Evolutionary conservation across 92 coral and sea anemone genomes (phyloP), one percentile per base, ranked within the genome.

Genomic region (Palythoa caribaeorum): DNA sequence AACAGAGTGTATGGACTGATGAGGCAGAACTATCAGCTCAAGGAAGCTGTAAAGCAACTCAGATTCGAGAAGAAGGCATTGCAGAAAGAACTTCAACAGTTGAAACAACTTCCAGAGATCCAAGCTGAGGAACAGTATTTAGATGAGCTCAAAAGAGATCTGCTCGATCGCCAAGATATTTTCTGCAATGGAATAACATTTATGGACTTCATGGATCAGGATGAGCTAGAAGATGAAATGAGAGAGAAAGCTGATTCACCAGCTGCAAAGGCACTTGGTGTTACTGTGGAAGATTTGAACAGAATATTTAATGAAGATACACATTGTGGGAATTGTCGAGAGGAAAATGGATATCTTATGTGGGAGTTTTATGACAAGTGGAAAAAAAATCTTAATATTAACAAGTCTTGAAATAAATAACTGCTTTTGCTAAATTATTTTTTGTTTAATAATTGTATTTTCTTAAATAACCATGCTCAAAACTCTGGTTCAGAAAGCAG

Each of bases 121-220:
- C 86, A 81, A 81, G 86, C 86, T 19, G 76, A 81, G 35, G 86
- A 81, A 38, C 39, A 65, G 17, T 81, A 81, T 15, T 69, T 81
- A 14, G 86, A 81, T 11, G 76, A 65, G 21, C 63, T 81, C 44
- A 81, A 71, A 69, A 81, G 63, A 21, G 59, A 81, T n/a, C 76
- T 81, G 20, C 86, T 81, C 48, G 86, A 81, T 63, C 86, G 86
- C 40, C 86, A 81, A 53, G 86, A 81, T 69, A 81, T 81, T 66
- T 81, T 81, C 75, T 81, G 86, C 75, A 81, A 81, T 68, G 76
- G 86, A 63, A 60, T 65, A 62, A 81, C 86, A 9, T 81, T 81
- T 71, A 66, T 81, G 51, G 86, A 81, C 21, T 65, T 81, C 63
- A 81, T 81, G 86, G 86, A 81, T 63, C 86, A 81, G 50, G 86